Evolutionary conservation across 2,888 invertebrate genomes (phyloP), one percentile per base, ranked within the genome.

Genomic region (Ariolimax columbianus): DNA sequence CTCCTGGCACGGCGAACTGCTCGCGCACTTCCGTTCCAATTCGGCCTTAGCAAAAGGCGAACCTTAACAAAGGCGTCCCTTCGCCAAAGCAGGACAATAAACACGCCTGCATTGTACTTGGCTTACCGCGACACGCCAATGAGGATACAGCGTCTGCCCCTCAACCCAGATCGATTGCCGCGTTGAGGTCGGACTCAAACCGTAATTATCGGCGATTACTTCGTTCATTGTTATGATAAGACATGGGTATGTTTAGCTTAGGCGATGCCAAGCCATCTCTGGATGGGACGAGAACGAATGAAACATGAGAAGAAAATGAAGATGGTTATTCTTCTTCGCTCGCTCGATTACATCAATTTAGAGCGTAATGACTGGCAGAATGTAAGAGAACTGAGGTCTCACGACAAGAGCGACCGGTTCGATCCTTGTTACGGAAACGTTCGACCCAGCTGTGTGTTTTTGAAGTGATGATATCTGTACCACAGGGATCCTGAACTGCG

Each of bases 21-120:
- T 70, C 38, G 72, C 72, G n/a, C 72, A 72, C 40, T 40, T 72
- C 40, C 72, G 72, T 7, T 72, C 38, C 72, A 40, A 40, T 72
- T n/a, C 9, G 38, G n/a, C 30, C 66, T 3, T 3, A 6, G 38
- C 72, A 23, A 26, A 38, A 38, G 2, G 72, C 19, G 72, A 38
- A 38, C 19, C 19, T 38, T 38, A 75, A 51, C 51, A 75, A 75
- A 47, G 75, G 75, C 75, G 51, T n/a, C 47, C 33, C 47, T 51
- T 75, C 51, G 19, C 17, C 3, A 55, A 9, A 26, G 30, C 1
- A 19, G 1, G 33, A 51, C 30, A 75, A 30, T 51, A 40, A 51
- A 51, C 47, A 75, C 47, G 51, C 43, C 14, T 9, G 1, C 0
- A 47, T 1, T 17, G 30, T 75, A 43, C 73, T 72, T 38, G 43